Evolutionary conservation across 2,113 vertebrate genomes (phyloP), one percentile per base, ranked within the genome.

Genomic region (Acanthochromis polyacanthus): DNA sequence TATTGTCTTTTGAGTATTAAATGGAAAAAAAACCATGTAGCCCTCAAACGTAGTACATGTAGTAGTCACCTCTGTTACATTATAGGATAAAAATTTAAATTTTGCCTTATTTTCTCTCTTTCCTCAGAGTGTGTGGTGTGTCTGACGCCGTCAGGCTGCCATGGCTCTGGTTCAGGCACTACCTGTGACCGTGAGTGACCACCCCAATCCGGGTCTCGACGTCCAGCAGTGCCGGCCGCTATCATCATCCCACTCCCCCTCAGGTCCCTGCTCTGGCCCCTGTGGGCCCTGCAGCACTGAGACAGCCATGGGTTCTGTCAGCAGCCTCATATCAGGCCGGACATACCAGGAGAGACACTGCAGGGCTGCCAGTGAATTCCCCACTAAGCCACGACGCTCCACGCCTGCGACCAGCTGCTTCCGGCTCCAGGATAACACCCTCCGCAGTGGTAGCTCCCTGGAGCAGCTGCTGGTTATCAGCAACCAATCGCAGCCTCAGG

Each of bases 131-230:
- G 90, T 89, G 84, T 76, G 85, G 28, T 91, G 92, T 69, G 50
- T 94, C 94, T 86, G 87, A 89, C 73, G 23, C 89, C 48, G 28
- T 82, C 88, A 43, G 81, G 92, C 89, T 19, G 19, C 94, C 94
- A 99, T 99, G 98, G 97, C 97, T 93, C 96, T 97, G 45, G 96
- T 99, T 92, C 97, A 99, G 93, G 95, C 96, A 0, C 90, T 96
- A 85, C 96, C 96, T 1, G 89, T 98, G 75, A 94, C 96, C 66
- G 87, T 90, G 82, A 95, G 96, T 89, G 98, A 99, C 85, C 92
- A 94, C 0, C 36, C 93, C 17, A 85, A 94, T 75, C 94, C 96
- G 91, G 95, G 94, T 43, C 62, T 94, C 0, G 75, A 94, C 66
- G 25, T 85, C 6, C 94, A 95, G 85, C 94, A 95, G 91, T 91